These are phyloP conservation scores for Catotricha subobsoleta DNA, from an alignment of 2,888 invertebrate genomes.

Conservation along the genomic window DNA sequence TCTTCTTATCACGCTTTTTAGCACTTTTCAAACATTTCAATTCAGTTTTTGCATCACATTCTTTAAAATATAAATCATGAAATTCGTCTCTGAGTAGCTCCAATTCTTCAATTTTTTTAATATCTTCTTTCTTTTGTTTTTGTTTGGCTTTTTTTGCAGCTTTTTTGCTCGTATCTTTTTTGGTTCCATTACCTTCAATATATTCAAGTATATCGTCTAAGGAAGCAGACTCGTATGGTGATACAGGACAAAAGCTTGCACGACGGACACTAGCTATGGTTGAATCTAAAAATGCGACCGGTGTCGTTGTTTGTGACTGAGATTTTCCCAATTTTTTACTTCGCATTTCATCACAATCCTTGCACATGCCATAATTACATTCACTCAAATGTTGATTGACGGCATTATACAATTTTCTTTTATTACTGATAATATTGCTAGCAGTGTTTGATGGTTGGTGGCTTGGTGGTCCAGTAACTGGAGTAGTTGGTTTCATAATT, in stretches of 20 bases:
- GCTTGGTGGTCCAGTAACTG: too few species aligned
- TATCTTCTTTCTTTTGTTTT: conserved; percentile 27
- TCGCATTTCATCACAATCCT: background rate
- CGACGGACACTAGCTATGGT: background rate
- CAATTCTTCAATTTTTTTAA: conserved; percentile 24
- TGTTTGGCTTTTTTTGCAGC: conserved; percentile 29
- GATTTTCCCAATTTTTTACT: conserved; percentile 13
- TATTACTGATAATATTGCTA: background rate
- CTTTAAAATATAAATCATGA: conserved; percentile 26
- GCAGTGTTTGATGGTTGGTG: background rate
- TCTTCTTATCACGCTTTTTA: conserved; percentile 26
- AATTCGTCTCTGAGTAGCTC: conserved; percentile 25
- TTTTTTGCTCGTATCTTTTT: conserved; percentile 17
- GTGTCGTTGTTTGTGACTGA: conserved; percentile 19
- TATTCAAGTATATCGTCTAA: conserved; percentile 6
- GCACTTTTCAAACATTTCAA: conserved; percentile 19
- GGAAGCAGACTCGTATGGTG: background rate
- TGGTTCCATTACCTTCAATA: conserved; percentile 6
- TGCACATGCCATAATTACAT: background rate
- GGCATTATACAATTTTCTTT: background rate
- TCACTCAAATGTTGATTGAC: background rate
- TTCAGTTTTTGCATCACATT: conserved; percentile 23
- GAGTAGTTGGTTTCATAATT: background rate
- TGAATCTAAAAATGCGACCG: too few species aligned
- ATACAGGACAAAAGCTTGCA: background rate